Evolutionary conservation across 2,888 invertebrate genomes (phyloP).

Genomic region (Clitarchus hookeri): DNA sequence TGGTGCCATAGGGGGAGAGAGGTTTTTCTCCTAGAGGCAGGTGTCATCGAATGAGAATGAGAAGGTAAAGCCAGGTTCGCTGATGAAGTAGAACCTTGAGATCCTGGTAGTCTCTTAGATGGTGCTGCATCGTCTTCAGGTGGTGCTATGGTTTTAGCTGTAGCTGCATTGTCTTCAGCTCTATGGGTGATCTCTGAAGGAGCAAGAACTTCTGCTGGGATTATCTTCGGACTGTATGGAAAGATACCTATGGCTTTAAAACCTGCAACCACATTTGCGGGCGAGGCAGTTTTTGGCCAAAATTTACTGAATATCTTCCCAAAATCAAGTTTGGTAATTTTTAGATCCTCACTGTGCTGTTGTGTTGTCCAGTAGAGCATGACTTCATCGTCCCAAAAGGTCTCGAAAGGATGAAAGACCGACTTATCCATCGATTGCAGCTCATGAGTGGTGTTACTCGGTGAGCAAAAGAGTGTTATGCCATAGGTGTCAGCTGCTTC

Average conservation of each 20-base stretch:
- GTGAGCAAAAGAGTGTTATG: slow-evolving; percentile 45
- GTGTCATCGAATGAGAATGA: background rate
- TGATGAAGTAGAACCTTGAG: no score
- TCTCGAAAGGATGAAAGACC: background rate
- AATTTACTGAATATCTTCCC: slow-evolving; percentile 42
- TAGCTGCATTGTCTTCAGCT: background rate
- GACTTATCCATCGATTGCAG: background rate
- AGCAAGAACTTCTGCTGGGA: background rate
- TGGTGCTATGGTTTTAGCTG: background rate
- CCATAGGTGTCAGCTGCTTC: slow-evolving; percentile 47
- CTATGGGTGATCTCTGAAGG: background rate
- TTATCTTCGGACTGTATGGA: background rate
- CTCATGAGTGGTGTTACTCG: background rate
- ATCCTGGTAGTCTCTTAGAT: no score
- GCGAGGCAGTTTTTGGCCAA: slow-evolving; percentile 33
- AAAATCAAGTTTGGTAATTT: slow-evolving; percentile 48
- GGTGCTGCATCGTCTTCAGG: background rate
- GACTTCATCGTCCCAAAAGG: background rate
- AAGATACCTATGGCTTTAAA: background rate
- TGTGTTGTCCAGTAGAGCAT: slow-evolving; percentile 47
- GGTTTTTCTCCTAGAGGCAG: background rate
- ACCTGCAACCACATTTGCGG: slow-evolving; percentile 24
- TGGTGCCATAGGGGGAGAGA: background rate
- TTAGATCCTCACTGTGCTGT: slow-evolving; percentile 40
- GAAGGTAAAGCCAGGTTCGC: background rate